These are phyloP conservation scores for Hydrochoerus hydrochaeris DNA, from an alignment of 2,113 vertebrate species.

Conservation along the genomic window DNA sequence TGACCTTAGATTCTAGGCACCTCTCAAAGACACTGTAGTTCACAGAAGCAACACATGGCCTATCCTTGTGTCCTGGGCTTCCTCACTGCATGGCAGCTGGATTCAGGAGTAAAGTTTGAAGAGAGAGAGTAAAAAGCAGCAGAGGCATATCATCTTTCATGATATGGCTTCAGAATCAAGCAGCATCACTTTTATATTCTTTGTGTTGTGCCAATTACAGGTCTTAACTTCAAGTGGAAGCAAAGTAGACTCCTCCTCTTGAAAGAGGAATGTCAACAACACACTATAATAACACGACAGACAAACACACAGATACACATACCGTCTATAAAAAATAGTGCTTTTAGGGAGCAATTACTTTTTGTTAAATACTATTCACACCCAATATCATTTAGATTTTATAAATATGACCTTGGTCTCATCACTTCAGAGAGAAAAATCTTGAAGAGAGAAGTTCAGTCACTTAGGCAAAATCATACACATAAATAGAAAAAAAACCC, in stretches of 20 bases:
- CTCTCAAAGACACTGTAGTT: neutral
- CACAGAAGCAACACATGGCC: no score
- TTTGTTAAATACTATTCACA: neutral
- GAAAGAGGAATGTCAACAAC: neutral
- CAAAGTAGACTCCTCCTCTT: neutral
- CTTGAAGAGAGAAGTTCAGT: neutral
- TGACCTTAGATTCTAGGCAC: neutral
- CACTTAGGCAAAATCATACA: neutral
- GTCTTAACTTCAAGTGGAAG: neutral
- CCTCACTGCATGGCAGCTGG: neutral
- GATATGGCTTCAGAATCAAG: neutral
- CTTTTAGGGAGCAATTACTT: neutral
- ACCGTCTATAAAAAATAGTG: neutral
- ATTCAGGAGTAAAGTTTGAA: neutral
- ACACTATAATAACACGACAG: neutral
- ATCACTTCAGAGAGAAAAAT: neutral
- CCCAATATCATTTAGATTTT: neutral
- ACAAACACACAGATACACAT: neutral
- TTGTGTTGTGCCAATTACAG: neutral
- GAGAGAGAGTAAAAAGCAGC: neutral
- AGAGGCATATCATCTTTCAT: neutral
- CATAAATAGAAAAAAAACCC: neutral
- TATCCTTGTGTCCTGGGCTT: neutral
- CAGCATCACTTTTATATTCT: neutral
- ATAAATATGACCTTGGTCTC: neutral